phyloP scores from a whole-genome alignment of 2,113 vertebrate species.

The Calidris pygmaea region DNA sequence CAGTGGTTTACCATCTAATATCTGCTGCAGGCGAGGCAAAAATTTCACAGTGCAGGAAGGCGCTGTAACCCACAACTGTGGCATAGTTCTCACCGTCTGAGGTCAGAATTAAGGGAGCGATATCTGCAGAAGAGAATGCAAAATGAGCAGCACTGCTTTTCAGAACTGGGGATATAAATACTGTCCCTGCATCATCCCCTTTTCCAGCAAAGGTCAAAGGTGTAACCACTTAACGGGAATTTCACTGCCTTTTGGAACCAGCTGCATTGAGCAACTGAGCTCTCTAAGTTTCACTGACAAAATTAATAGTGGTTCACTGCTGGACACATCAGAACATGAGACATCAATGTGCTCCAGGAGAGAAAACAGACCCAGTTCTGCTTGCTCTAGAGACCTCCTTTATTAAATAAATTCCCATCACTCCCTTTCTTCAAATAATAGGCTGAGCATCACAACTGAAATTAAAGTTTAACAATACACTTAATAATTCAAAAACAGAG shows the following conservation, averaged over 20 bases:
- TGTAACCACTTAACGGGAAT: not conserved
- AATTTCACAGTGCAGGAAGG: constrained; percentile 83
- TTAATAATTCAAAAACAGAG: not conserved
- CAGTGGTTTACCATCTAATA: constrained; percentile 82
- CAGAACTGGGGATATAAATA: not conserved
- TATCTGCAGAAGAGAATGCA: constrained; percentile 73
- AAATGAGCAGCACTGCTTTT: not conserved
- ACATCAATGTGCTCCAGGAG: not conserved
- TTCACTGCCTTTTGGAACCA: not conserved
- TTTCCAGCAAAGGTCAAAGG: not conserved
- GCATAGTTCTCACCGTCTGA: constrained; percentile 81
- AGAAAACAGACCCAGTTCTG: not conserved
- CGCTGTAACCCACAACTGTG: constrained; percentile 78
- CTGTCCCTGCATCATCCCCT: not conserved
- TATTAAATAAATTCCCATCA: not conserved
- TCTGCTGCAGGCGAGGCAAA: constrained; percentile 88
- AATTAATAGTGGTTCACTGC: not conserved
- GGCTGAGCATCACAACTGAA: not conserved
- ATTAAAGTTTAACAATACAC: not conserved
- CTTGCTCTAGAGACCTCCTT: not conserved
- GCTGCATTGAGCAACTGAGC: not conserved
- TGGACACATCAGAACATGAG: not conserved
- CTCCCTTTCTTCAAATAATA: not conserved
- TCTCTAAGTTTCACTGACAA: not conserved
- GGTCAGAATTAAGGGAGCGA: constrained; percentile 88